These are phyloP conservation scores for Actinostola sp. DNA, from an alignment of 92 coral and sea anemone species.

Conservation along the genomic window DNA sequence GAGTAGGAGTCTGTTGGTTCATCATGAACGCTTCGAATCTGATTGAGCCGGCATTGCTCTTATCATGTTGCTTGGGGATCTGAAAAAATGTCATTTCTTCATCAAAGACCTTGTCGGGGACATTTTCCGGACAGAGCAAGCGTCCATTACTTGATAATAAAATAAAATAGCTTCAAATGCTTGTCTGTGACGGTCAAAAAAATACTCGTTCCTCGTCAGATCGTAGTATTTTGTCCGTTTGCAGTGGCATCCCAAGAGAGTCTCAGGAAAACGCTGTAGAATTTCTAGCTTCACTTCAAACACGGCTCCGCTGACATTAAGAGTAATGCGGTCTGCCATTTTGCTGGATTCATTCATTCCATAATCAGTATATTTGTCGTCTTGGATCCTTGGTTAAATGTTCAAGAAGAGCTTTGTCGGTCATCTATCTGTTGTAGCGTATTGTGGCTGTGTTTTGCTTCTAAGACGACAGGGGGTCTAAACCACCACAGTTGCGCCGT, in stretches of 20 bases:
- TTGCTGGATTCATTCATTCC: not conserved
- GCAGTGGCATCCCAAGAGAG: slow-evolving; percentile 71
- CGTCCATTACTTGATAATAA: slow-evolving; percentile 87
- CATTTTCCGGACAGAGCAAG: slow-evolving; percentile 77
- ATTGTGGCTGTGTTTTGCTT: slow-evolving; percentile 9
- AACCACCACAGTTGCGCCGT: slow-evolving; percentile 18
- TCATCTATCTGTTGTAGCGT: slow-evolving; percentile 12
- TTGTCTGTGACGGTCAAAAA: slow-evolving; percentile 90
- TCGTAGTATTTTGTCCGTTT: slow-evolving; percentile 75
- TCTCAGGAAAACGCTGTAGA: slow-evolving; percentile 69
- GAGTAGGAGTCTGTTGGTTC: slow-evolving; percentile 55
- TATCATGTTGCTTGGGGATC: slow-evolving; percentile 58
- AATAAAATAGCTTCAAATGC: slow-evolving; percentile 89
- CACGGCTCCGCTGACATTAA: slow-evolving; percentile 83
- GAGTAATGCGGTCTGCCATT: slow-evolving; percentile 42
- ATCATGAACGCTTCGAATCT: slow-evolving; percentile 70
- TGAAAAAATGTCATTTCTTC: slow-evolving; percentile 82
- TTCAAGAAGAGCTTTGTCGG: not conserved
- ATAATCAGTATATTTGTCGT: not conserved
- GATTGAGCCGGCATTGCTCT: slow-evolving; percentile 9
- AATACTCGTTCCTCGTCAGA: slow-evolving; percentile 62
- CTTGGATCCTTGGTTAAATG: not conserved
- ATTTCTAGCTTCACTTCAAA: slow-evolving; percentile 67
- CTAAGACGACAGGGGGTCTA: slow-evolving; percentile 4
- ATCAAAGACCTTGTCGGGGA: slow-evolving; percentile 73